Evolutionary conservation across 1,140 invertebrate genomes (phyloP), one percentile per base, ranked within the genome.

Genomic region (Brevipalpus yothersi): DNA sequence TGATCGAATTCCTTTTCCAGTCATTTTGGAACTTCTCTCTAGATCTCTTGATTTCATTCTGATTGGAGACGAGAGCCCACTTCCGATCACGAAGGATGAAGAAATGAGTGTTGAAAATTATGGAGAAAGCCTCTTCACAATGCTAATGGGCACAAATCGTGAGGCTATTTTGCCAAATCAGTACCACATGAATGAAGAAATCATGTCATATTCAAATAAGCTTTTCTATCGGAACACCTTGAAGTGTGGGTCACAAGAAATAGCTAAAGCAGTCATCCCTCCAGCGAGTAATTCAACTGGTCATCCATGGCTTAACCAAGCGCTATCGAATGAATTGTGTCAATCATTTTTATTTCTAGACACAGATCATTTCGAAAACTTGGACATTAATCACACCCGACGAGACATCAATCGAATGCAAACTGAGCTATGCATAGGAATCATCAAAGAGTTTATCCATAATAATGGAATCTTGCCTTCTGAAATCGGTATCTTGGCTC

Each of bases 41-140:
- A 17, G 54, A 58, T 59, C 82, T n/a, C 81, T 79, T 63, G n/a
- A n/a, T n/a, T 95, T 94, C 71, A 76, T 96, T 41, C 73, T 98
- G 7, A 84, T 96, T 5, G 92, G 93, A 8, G 93, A 98, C 76
- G 83, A 86, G 0, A 77, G 90, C 65, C 93, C 97, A 71, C 69
- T 98, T 59, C n/a, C n/a, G n/a, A n/a, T n/a, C n/a, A 84, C 88
- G 0, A 88, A 92, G 0, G 73, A 96, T 0, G 78, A 94, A 1
- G 77, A 76, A 63, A 89, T 79, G 66, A 71, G 73, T 57, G 73
- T 77, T 63, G 89, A 89, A 1, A 79, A 77, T 83, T 57, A 64
- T 41, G 17, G 54, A 11, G 90, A 90, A 2, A 89, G 84, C 62
- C 68, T 95, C 0, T 93, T 95, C 72, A 75, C 78, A 58, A 72